Evolutionary conservation across 2,888 invertebrate species (phyloP).

Genomic region (Rhagonycha lutea): DNA sequence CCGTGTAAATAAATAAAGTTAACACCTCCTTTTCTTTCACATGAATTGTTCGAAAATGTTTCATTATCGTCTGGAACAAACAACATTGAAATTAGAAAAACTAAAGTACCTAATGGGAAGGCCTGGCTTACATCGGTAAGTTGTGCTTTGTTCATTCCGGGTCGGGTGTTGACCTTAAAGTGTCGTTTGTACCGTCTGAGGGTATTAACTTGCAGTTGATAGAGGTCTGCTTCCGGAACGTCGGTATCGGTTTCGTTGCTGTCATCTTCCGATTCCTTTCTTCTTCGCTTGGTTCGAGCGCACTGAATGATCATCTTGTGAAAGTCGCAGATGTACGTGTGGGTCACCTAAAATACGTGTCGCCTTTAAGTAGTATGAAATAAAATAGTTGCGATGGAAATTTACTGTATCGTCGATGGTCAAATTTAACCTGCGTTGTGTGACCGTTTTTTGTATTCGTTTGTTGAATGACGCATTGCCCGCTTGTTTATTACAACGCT

Average conservation of each 20-base stretch:
- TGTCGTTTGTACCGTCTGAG: slow-evolving; percentile 90
- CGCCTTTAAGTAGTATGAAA: background rate
- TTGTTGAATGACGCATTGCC: slow-evolving; percentile 97
- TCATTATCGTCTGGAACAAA: slow-evolving; percentile 81
- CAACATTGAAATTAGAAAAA: slow-evolving; percentile 24
- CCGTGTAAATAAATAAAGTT: slow-evolving; percentile 94
- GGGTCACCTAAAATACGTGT: slow-evolving; percentile 72
- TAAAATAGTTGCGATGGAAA: slow-evolving; percentile 24
- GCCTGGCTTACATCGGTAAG: slow-evolving; percentile 83
- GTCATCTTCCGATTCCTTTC: slow-evolving; percentile 93
- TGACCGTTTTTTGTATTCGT: slow-evolving; percentile 93
- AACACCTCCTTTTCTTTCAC: slow-evolving; percentile 94
- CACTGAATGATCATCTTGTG: slow-evolving; percentile 96
- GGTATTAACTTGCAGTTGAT: slow-evolving; percentile 93
- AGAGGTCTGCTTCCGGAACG: slow-evolving; percentile 90
- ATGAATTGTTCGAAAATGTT: slow-evolving; percentile 94
- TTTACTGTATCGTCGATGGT: slow-evolving; percentile 79
- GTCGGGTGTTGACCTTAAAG: slow-evolving; percentile 88
- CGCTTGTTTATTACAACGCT: slow-evolving; percentile 84
- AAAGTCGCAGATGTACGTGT: slow-evolving; percentile 95
- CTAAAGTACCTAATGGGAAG: background rate
- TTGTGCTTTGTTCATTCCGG: slow-evolving; percentile 93
- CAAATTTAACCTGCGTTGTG: slow-evolving; percentile 86
- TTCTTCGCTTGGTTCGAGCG: slow-evolving; percentile 87
- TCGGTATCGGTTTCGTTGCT: slow-evolving; percentile 93